phyloP scores from a whole-genome alignment of 2,888 invertebrate species.

The Octonoba sinensis region DNA sequence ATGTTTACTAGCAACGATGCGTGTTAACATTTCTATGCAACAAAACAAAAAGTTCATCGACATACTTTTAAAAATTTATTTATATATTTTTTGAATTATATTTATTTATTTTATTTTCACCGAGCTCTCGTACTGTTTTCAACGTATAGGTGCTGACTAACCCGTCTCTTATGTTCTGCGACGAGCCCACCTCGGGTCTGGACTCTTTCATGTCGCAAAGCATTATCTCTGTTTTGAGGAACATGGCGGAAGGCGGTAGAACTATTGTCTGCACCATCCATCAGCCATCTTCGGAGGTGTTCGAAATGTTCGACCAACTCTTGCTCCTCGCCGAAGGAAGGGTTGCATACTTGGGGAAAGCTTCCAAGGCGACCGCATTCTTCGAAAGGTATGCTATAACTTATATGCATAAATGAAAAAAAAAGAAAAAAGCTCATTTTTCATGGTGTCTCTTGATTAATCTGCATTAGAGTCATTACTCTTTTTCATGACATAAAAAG shows the following conservation, averaged over 20 bases:
- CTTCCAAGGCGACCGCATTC: slow-evolving; percentile 71
- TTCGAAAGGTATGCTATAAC: slow-evolving; percentile 68
- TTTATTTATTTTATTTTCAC: not conserved
- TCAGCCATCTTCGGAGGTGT: slow-evolving; percentile 74
- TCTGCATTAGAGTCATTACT: not conserved
- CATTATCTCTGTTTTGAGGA: slow-evolving; percentile 81
- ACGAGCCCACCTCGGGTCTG: slow-evolving; percentile 96
- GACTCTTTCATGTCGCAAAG: slow-evolving; percentile 98
- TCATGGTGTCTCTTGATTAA: not conserved
- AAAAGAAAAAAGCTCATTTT: not conserved
- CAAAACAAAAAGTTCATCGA: too few relatives aligned
- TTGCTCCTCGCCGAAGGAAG: slow-evolving; percentile 74
- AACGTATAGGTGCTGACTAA: slow-evolving; percentile 84
- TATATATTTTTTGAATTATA: too few relatives aligned
- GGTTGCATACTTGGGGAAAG: slow-evolving; percentile 74
- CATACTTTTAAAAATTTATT: too few relatives aligned
- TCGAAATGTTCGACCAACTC: slow-evolving; percentile 73
- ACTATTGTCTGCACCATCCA: slow-evolving; percentile 75
- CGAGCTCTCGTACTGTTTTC: not conserved
- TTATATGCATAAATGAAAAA: not conserved
- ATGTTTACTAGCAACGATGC: too few relatives aligned
- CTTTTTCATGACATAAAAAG: not conserved
- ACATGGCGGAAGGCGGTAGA: slow-evolving; percentile 72
- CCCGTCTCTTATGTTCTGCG: slow-evolving; percentile 94
- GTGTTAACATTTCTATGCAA: too few relatives aligned